Evolutionary conservation across 2,888 invertebrate genomes (phyloP), one percentile per base, ranked within the genome.

Genomic region (Agrochola circellaris): DNA sequence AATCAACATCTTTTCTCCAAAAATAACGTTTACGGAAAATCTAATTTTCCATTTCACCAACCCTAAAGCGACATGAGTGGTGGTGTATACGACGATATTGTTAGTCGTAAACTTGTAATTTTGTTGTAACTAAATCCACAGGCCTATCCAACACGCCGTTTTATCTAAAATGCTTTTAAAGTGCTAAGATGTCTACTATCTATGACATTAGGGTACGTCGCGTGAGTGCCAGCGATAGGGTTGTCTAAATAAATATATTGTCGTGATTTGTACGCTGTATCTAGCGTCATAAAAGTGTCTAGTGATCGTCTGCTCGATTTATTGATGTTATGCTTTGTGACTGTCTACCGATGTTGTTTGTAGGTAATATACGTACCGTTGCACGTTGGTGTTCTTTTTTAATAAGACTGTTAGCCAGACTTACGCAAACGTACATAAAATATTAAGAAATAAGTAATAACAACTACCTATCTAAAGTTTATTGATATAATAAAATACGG

Each of bases 91-190:
- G 88, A 89, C 92, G 91, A 94, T 95, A 95, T 94, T 92, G 93
- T 93, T 90, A 91, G 89, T 94, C 94, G 92, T 96, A 95, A 96
- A 96, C 92, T 91, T 94, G 95, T 95, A 93, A 94, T 95, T 94
- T 95, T 95, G 93, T 94, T 93, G 95, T 94, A 93, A 94, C 94
- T 92, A 92, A 94, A 93, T 93, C 93, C 93, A 92, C 90, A 91
- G 91, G 90, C 92, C 91, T 92, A 93, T 93, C 92, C 83, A 89
- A 93, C 92, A 93, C 89, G 90, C 91, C 89, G 89, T 92, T 92
- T 94, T 95, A 95, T 95, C 95, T 95, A 92, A 94, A 95, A 95
- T 93, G 93, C 92, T 94, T 95, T 94, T 94, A 94, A 94, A 95
- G 92, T 91, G 93, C 93, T 94, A 91, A 93, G 92, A 94, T 90